A percentile compares a stretch with the other conserved stretches of the same genome.
Conservation (phyloP, 2,888 invertebrate species). For the Lobophora halterata region DNA sequence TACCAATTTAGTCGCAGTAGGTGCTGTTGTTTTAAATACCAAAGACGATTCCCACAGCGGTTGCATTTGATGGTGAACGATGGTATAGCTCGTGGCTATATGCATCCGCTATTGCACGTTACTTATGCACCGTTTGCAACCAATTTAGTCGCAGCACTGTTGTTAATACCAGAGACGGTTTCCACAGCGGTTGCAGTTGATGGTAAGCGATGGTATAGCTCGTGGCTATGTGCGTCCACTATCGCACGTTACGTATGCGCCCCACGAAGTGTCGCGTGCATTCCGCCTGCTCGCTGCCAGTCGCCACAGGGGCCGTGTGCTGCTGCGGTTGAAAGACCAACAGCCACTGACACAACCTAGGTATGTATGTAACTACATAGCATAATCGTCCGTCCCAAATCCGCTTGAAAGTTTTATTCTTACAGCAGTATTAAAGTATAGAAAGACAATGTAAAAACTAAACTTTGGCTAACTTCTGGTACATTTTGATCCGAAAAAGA, state of each 20-base stretch:
- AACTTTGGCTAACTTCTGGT: too few relatives aligned
- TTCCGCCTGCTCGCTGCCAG: too few relatives aligned
- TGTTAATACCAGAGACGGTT: background rate
- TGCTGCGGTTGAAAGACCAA: too few relatives aligned
- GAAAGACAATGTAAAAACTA: too few relatives aligned
- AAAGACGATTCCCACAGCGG: slow-evolving; percentile 31
- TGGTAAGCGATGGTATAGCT: slow-evolving; percentile 46
- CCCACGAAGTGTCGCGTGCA: background rate
- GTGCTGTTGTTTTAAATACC: background rate
- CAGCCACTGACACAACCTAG: too few relatives aligned
- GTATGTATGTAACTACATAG: too few relatives aligned
- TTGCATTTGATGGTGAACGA: slow-evolving; percentile 48
- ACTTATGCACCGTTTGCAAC: background rate
- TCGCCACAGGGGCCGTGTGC: too few relatives aligned
- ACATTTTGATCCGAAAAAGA: too few relatives aligned
- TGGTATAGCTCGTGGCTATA: slow-evolving; percentile 29
- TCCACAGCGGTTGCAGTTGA: slow-evolving; percentile 41
- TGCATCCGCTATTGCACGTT: background rate
- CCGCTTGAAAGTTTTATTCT: too few relatives aligned
- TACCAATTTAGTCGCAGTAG: background rate
- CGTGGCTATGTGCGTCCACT: background rate
- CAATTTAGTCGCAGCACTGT: background rate
- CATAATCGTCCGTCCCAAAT: too few relatives aligned
- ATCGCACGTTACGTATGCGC: background rate
- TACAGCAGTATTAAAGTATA: too few relatives aligned